Base-by-base conservation (phyloP, 2,888 invertebrate genomes). In the Eristalinus sepulchralis region DNA sequence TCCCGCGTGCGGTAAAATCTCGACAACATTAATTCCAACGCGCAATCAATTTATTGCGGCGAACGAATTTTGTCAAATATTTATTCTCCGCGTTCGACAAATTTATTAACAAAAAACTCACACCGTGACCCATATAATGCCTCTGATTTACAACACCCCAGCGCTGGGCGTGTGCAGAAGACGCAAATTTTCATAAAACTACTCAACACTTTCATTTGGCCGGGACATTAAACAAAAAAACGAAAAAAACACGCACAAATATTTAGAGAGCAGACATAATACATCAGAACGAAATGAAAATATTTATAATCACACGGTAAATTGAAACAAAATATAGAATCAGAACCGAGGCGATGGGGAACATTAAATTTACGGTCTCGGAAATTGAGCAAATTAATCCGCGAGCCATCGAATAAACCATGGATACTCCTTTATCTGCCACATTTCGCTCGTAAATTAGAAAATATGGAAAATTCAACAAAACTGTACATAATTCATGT, bases 391-490 rank as follows among this genome's bases (percentile, higher is more conserved):
- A 72, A 79, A 79, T 79, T 71, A 72, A 66, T 53, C 72, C 67
- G 27, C 66, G 71, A 31, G 66, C 62, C 59, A 55, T 70, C 72
- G 24, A 60, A 77, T 78, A 76, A 78, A 60, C 66, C 62, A 64
- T 63, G 59, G 39, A 72, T 62, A 39, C 13, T 72, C 53, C 13
- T 17, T 57, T 77, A 78, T 60, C 62, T 55, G 34, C 62, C 66
- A 67, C 66, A 73, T 76, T 76, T 22, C 31, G 33, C 22, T 62
- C 53, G 63, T 72, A 62, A 75, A 79, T 75, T 64, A 75, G 34
- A 79, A 83, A 59, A 79, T 72, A 81, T 83, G 88, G 88, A 89
- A 90, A 90, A 90, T 90, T 88, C 89, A 89, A 88, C 90, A 89
- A 90, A 89, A 47, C 39, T 47, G 47, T 17, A 17, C 47, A 47